Evolutionary conservation across 1,140 invertebrate species (phyloP), one percentile per base, ranked within the genome.

Genomic region (Rhizoglyphus robini): DNA sequence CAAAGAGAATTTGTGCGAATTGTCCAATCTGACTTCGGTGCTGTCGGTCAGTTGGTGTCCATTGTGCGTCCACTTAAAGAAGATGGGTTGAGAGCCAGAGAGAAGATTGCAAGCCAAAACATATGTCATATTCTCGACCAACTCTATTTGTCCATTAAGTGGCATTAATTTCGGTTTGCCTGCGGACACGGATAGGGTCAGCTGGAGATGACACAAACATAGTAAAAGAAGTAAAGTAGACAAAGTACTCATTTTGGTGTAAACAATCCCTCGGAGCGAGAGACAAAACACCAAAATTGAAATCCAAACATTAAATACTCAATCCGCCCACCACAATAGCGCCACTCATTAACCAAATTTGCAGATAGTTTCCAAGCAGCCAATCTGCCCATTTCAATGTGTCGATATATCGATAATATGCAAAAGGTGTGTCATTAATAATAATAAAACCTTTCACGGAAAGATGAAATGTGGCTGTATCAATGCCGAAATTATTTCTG

Each of bases 91-190:
- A 1, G 32, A 1, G 15, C 58, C 58, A n/a, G 38, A 60, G 13
- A 60, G 25, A n/a, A 60, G 3, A 46, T 60, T 30, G 29, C 58
- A 60, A 3, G 58, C 13, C 25, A 60, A 2, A 11, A 60, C 2
- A 27, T 60, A 60, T 32, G 58, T 38, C 2, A 32, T 34, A 34
- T 60, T 34, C 11, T 32, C 32, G 2, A 60, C 31, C 13, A 60
- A n/a, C 25, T 60, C 58, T 34, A 46, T 3, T 29, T 3, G 13
- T 20, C 29, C 36, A 11, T 34, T 18, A 2, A 60, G 18, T 20
- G 58, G 30, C 13, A 60, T 23, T 46, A 60, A 60, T 46, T 60
- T 60, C 18, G 58, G 58, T 60, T 60, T n/a, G 58, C 13, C 32
- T 34, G 20, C 18, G 31, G 29, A n/a, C 25, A n/a, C n/a, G n/a